Conservation (phyloP, 1,140 invertebrate genomes). For the Ips nitidus region DNA sequence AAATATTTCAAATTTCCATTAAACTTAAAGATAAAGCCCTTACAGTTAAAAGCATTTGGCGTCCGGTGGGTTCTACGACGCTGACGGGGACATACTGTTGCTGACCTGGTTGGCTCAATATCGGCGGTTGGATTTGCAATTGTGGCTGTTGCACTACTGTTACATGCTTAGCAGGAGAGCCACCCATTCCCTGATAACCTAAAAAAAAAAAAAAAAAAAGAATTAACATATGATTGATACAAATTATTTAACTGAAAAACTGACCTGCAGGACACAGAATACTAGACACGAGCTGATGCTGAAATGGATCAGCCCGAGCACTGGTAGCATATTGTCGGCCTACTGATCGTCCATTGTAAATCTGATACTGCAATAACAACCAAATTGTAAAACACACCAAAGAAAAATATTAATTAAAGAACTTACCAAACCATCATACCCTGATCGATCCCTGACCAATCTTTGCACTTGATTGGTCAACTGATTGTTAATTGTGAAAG, state of each 20-base stretch:
- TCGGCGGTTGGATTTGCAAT: slow-evolving; percentile 68
- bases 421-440: slow-evolving; percentile 65
- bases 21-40: slow-evolving; percentile 36
- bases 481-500: slow-evolving; percentile 84
- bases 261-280: slow-evolving; percentile 74
- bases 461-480: slow-evolving; percentile 73
- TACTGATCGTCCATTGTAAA: slow-evolving; percentile 79
- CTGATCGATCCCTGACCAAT: slow-evolving; percentile 64
- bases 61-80: slow-evolving; percentile 76
- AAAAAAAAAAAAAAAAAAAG: slow-evolving; percentile 9
- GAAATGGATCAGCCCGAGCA: slow-evolving; percentile 69
- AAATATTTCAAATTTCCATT: not conserved
- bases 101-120: slow-evolving; percentile 69
- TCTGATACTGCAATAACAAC: slow-evolving; percentile 69
- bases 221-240: not conserved
- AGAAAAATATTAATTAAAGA: not conserved
- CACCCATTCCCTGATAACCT: slow-evolving; percentile 78
- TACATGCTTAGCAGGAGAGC: slow-evolving; percentile 83
- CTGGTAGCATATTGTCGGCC: slow-evolving; percentile 64
- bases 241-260: not conserved
- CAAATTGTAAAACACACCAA: not conserved
- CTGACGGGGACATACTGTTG: slow-evolving; percentile 89
- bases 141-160: slow-evolving; percentile 77
- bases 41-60: slow-evolving; percentile 68
- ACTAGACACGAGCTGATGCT: slow-evolving; percentile 86